Evolutionary conservation across 2,113 vertebrate genomes (phyloP), one percentile per base, ranked within the genome.

Genomic region (Ictalurus furcatus): DNA sequence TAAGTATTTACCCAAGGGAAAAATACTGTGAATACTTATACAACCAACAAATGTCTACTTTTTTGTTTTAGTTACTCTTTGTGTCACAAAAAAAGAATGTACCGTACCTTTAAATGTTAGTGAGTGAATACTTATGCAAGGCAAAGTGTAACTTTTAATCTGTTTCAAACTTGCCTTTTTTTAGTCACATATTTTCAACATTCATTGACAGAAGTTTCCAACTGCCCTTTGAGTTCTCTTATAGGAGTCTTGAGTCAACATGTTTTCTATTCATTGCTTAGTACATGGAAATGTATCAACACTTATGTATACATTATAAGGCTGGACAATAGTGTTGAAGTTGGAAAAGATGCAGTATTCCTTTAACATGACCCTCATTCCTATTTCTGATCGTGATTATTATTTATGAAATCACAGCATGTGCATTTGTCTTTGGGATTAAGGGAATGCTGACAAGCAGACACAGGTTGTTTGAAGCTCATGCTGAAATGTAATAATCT

Each of bases 401-500:
- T 67, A 67, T 34, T 28, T 48, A 65, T 67, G 12, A 61, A 80
- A 58, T 34, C 7, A 59, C 37, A 67, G 11, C 21, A 40, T 63
- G n/a, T 44, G 67, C 52, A 84, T 58, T 74, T 30, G 19, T 44
- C 12, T 16, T n/a, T 34, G 58, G 56, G 58, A 88, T 84, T 76
- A 85, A 30, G 40, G 1, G 14, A 88, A 58, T 28, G 13, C 34
- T 30, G 48, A 71, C 19, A 61, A 52, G 52, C 56, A 65, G 63
- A 40, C n/a, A 69, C 5, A 83, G 34, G 23, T 54, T 19, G 21
- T 59, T 23, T 84, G 37, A 37, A 59, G 65, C 61, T 37, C 34
- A 67, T 14, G 59, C 6, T 6, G 86, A 34, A 87, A 87, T 87
- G 59, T 23, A 52, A 54, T 80, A 69, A 81, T 71, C 65, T 59